Conservation (phyloP, 2,113 vertebrate species). For the Caranx ignobilis region DNA sequence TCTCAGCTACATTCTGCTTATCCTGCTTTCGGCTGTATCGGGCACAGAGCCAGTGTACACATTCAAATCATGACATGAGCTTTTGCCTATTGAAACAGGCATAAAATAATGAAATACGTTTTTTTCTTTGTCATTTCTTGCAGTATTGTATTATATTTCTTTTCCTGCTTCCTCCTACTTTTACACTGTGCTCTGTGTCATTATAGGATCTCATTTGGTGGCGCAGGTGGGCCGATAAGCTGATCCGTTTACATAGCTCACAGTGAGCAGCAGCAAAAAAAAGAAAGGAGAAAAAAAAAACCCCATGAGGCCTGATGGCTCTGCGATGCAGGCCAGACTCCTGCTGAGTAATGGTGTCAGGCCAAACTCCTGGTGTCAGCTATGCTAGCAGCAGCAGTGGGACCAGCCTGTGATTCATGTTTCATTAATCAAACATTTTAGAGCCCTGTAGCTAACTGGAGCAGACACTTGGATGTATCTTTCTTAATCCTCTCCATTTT, state of each 20-base stretch:
- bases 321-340: slow-evolving; percentile 61
- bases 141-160: neutral
- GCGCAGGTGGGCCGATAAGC: slow-evolving; percentile 53
- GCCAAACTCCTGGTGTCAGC: slow-evolving; percentile 72
- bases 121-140: neutral
- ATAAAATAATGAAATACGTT: neutral
- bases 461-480: slow-evolving; percentile 70
- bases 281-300: slow-evolving; percentile 37
- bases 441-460: slow-evolving; percentile 64
- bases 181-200: slow-evolving; percentile 31
- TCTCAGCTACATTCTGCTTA: slow-evolving; percentile 39
- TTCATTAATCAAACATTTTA: slow-evolving; percentile 81
- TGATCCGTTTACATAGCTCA: slow-evolving; percentile 61
- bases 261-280: slow-evolving; percentile 49
- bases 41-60: slow-evolving; percentile 14
- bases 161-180: neutral
- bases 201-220: slow-evolving; percentile 34
- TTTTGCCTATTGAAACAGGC: neutral
- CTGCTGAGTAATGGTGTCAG: slow-evolving; percentile 77
- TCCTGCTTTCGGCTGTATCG: slow-evolving; percentile 28
- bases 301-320: slow-evolving; percentile 47
- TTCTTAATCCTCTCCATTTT: slow-evolving; percentile 79
- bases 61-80: slow-evolving; percentile 5
- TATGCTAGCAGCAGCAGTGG: slow-evolving; percentile 64
- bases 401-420: slow-evolving; percentile 76